Evolutionary conservation across 2,888 invertebrate genomes (phyloP).

Genomic region (Trilocha varians): DNA sequence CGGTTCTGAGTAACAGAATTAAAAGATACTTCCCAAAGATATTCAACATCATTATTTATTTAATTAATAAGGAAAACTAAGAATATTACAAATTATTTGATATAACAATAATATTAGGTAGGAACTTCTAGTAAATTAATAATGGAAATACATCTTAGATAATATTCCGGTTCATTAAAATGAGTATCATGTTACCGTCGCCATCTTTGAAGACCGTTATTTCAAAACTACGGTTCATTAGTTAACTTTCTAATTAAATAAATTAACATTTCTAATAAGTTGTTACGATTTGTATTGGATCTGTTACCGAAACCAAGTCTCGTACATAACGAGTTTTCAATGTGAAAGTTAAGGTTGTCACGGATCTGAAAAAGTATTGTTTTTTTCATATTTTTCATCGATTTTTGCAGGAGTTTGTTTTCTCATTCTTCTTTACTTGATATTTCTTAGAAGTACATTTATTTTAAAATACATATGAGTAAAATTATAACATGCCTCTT

Average conservation of each 20-base stretch:
- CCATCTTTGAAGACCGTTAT: neutral
- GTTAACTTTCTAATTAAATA: neutral
- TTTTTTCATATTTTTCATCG: neutral
- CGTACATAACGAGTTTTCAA: neutral
- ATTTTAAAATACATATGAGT: no score
- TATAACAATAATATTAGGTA: no score
- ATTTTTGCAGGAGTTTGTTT: neutral
- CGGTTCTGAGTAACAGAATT: no score
- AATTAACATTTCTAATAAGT: neutral
- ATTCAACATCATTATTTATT: no score
- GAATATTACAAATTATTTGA: no score
- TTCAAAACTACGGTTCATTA: neutral
- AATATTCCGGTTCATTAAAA: neutral
- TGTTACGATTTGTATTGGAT: neutral
- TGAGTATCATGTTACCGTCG: neutral
- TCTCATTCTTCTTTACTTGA: neutral
- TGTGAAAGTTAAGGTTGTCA: neutral
- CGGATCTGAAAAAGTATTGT: no score
- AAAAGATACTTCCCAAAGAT: no score
- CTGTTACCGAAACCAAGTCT: neutral
- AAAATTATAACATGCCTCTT: no score
- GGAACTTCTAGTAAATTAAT: neutral
- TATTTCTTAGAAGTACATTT: neutral
- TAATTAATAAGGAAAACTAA: no score
- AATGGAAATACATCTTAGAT: neutral